Percentiles rank a stretch among this genome's conserved stretches.
phyloP scores from a whole-genome alignment of 2,888 invertebrate genomes.

The Platypus cylindrus region DNA sequence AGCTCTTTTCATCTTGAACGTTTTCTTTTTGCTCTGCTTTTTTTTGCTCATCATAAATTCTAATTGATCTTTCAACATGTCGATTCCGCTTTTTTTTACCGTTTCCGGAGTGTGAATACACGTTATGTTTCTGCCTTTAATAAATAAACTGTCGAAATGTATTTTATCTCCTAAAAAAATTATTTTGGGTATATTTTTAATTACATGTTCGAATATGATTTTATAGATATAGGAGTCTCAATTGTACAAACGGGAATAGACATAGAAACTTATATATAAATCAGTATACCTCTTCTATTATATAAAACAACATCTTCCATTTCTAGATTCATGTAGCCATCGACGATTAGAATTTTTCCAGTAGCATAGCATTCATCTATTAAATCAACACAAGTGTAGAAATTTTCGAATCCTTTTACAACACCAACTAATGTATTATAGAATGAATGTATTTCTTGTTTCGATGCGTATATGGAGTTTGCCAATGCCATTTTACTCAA shows the following conservation, averaged over 20 bases:
- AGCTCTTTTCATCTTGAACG: constrained; percentile 13
- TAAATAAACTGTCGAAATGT: constrained; percentile 48
- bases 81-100: no score
- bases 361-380: constrained; percentile 51
- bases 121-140: constrained; percentile 52
- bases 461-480: no score
- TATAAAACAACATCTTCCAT: constrained; percentile 49
- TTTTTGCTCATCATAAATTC: constrained; percentile 9
- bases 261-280: neutral
- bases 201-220: neutral
- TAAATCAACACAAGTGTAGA: constrained; percentile 50
- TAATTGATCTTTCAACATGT: constrained; percentile 22
- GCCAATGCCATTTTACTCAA: no score
- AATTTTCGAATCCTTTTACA: constrained; percentile 46
- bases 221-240: neutral
- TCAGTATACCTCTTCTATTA: constrained; percentile 41
- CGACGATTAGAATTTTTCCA: constrained; percentile 47
- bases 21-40: constrained; percentile 8
- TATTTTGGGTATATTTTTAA: neutral
- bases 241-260: neutral
- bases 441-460: constrained; percentile 16
- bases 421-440: constrained; percentile 49
- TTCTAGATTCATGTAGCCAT: constrained; percentile 58
- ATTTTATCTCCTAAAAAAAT: constrained; percentile 34
- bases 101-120: constrained; percentile 58